Percentiles rank a stretch among this genome's conserved stretches.
Conservation (phyloP, 23 tunicate species). For the Trididemnum miniatum region DNA sequence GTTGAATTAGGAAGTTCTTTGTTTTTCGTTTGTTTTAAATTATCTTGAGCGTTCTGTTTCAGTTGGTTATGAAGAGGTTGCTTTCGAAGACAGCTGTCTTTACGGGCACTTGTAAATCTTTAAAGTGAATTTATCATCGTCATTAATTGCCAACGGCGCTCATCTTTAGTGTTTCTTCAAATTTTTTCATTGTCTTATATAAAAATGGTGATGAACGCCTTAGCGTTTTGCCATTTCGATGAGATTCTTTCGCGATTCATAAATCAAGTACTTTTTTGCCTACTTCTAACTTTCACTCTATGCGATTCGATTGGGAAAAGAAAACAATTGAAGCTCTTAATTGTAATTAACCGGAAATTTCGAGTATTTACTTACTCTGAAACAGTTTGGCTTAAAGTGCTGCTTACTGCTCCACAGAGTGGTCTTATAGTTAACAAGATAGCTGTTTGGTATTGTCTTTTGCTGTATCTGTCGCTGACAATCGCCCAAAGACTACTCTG, state of each 20-base stretch:
- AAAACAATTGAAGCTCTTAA: slow-evolving; percentile 27
- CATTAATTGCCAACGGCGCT: slow-evolving; percentile 7
- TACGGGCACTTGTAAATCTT: background rate
- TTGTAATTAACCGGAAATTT: slow-evolving; percentile 50
- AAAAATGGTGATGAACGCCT: background rate
- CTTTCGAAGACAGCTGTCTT: background rate
- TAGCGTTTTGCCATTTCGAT: slow-evolving; percentile 4
- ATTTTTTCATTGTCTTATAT: background rate
- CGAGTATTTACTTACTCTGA: slow-evolving; percentile 36
- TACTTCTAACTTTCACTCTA: background rate
- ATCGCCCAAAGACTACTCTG: background rate
- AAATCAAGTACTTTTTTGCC: slow-evolving; percentile 25
- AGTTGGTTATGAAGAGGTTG: background rate
- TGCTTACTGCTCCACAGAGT: background rate
- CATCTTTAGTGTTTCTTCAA: slow-evolving; percentile 15
- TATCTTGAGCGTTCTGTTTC: background rate
- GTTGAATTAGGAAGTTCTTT: slow-evolving; percentile 4
- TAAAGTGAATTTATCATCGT: slow-evolving; percentile 11
- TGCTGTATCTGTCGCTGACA: slow-evolving; percentile 25
- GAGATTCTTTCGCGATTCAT: background rate
- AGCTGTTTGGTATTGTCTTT: slow-evolving; percentile 16
- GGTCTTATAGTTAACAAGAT: slow-evolving; percentile 29
- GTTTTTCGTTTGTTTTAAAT: slow-evolving; percentile 22
- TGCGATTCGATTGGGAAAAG: slow-evolving; percentile 14
- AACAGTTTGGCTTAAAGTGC: background rate